Evolutionary conservation across 2,113 vertebrate genomes (phyloP).

Genomic region (Festucalex cinctus): DNA sequence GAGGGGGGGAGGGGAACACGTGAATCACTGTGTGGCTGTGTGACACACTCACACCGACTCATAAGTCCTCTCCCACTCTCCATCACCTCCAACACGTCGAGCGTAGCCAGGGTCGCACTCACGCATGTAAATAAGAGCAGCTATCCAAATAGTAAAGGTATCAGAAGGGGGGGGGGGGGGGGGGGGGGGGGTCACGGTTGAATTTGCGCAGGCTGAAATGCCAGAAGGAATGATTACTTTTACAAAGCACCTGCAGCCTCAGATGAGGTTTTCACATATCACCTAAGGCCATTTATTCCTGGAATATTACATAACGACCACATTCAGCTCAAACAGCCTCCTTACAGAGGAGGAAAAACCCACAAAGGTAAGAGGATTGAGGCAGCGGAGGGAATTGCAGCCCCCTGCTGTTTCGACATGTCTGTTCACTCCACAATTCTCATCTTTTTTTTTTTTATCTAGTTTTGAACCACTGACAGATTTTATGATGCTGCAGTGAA

Average conservation of each 20-base stretch:
- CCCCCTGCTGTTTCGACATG: neutral
- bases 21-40: conserved; percentile 38
- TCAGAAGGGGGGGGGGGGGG: no score
- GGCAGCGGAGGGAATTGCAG: conserved; percentile 18
- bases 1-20: neutral
- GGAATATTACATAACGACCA: conserved; percentile 52
- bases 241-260: conserved; percentile 49
- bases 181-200: neutral
- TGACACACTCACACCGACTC: conserved; percentile 21
- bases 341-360: conserved; percentile 22
- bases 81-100: conserved; percentile 14
- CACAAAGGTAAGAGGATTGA: conserved; percentile 44
- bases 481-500: neutral
- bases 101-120: conserved; percentile 7
- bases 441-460: neutral
- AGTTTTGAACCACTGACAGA: neutral
- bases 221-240: conserved; percentile 32
- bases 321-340: conserved; percentile 36
- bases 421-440: conserved; percentile 4
- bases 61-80: conserved; percentile 42
- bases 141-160: neutral
- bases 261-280: conserved; percentile 37
- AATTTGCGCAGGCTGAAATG: conserved; percentile 13
- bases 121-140: neutral
- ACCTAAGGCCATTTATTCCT: conserved; percentile 55